Conservation (phyloP, 2,113 vertebrate genomes). For the Platysteira castanea region DNA sequence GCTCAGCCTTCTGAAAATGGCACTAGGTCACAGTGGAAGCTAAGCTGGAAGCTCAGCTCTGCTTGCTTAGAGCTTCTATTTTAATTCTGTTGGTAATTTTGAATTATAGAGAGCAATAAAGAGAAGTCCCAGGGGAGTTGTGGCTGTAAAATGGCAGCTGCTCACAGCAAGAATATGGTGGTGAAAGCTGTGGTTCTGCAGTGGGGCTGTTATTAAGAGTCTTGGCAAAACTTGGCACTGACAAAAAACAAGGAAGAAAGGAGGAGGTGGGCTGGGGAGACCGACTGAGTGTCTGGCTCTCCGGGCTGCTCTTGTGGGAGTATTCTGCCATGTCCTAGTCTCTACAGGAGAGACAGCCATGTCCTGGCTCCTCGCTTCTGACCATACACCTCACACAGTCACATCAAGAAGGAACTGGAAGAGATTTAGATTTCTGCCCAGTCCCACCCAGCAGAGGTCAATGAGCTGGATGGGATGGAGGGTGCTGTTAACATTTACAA, state of each 20-base stretch:
- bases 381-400: neutral
- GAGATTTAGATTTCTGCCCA: neutral
- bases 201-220: neutral
- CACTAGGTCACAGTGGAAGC: neutral
- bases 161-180: neutral
- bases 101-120: neutral
- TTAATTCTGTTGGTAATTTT: neutral
- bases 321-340: neutral
- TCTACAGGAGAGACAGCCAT: too few relatives aligned
- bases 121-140: neutral
- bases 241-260: neutral
- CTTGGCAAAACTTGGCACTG: neutral
- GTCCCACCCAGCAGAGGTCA: neutral
- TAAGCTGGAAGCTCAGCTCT: neutral
- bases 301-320: neutral
- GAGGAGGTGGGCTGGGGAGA: neutral
- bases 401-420: neutral
- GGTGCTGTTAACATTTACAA: neutral
- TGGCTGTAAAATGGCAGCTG: neutral
- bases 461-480: neutral
- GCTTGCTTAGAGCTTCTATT: neutral
- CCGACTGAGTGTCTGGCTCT: rapidly evolving
- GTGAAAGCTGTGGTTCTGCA: neutral
- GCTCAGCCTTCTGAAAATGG: neutral
- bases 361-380: neutral